Base-by-base conservation (phyloP, 1,140 invertebrate genomes). In the Stegodyphus mimosarum region DNA sequence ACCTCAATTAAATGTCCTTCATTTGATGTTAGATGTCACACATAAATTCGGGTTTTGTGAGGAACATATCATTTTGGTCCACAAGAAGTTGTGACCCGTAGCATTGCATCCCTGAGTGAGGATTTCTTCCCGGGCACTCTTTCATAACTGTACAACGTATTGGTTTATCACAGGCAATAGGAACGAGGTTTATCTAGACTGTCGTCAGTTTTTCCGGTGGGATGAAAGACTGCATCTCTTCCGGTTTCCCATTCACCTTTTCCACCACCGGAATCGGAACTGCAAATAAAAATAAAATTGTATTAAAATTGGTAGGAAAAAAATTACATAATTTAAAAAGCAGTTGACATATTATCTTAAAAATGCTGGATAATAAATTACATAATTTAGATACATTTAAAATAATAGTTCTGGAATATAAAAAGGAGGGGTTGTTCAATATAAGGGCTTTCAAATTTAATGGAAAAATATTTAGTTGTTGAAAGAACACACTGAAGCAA, bases 181-280 rank as follows among this genome's bases (percentile, higher is more conserved):
- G 81, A 83, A 83, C 72, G 60, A 15, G 55, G 15, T 67, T n/a
- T 33, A 10, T 6, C n/a, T 51, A 83, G n/a, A 83, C 81, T 50
- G 64, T 53, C 15, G 83, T 85, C n/a, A 85, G 66, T 64, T 76
- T 77, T 13, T 85, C 83, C 9, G 72, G 50, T 53, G 63, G 83
- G 13, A 85, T 77, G 55, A 85, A 85, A 33, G 83, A 85, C 63
- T 85, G 74, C 83, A 85, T 72, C 69, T 85, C 83, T 64, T 85
- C 83, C 3, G 83, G 17, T 11, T 85, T 85, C 6, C 52, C 75
- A 10, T 48, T 77, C 2, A 76, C n/a, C 18, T 85, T 84, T 33
- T 84, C 83, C 7, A 85, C 75, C 53, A 78, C 75, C 9, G 83
- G 75, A 60, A 85, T 64, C 4, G 75, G 67, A 13, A 85, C 74